Evolutionary conservation across 2,797 vertebrate species (phyloP), one percentile per base, ranked within the genome.

Genomic region (Diceros bicornis): DNA sequence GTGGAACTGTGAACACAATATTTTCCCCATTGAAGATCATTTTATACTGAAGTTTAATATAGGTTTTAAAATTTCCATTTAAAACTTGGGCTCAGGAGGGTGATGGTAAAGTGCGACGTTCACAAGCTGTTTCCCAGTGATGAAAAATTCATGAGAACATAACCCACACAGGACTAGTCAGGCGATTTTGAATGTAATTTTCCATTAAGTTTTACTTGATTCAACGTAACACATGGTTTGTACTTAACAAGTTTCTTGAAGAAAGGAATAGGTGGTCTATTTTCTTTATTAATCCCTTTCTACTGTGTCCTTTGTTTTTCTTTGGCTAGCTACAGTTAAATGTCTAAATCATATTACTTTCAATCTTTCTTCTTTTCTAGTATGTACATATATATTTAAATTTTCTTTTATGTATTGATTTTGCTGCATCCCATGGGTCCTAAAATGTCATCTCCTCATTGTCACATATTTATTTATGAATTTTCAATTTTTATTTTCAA

Each of bases 121-220:
- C 96, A 50, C 99, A 99, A 98, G 98, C 98, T 99, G 98, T 98
- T 99, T 98, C 98, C 93, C 81, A 57, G 97, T 85, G 92, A 99
- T 98, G 98, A 99, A 99, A 99, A 98, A 98, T 99, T 96, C 97
- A 98, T 98, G 98, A 98, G 98, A 97, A 97, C 97, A 78, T 97
- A 98, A 98, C 98, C 98, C 98, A 98, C 98, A 98, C 98, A 98
- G 96, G 98, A 98, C 98, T 96, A 98, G 97, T 97, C 97, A 98
- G 98, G 98, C 97, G 96, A 96, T 97, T 96, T 78, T 89, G 88
- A 93, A 92, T 98, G 98, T 98, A 97, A 97, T 98, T 98, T 98
- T 98, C 98, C 98, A 98, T 98, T 97, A 98, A 96, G 96, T 92
- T 87, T 97, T 97, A 96, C 95, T 98, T 98, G 97, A 97, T 97